Evolutionary conservation across 2,888 invertebrate species (phyloP).

Genomic region (Carpatolechia fugitivella): DNA sequence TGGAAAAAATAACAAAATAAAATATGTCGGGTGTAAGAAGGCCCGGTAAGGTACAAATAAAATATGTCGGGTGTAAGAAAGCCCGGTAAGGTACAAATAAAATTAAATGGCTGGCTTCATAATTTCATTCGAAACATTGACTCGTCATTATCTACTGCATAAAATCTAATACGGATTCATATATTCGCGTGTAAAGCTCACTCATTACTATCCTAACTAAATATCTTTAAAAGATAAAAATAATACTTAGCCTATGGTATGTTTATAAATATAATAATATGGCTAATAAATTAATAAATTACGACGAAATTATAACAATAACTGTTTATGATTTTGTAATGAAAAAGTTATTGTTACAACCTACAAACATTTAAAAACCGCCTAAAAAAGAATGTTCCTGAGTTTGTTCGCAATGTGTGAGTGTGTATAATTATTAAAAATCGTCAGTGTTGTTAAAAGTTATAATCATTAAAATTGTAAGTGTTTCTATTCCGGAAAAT

Average conservation of each 20-base stretch:
- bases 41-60: slow-evolving; percentile 61
- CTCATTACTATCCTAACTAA: slow-evolving; percentile 73
- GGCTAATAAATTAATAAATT: slow-evolving; percentile 68
- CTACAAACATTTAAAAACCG: slow-evolving; percentile 48
- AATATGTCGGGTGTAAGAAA: slow-evolving; percentile 40
- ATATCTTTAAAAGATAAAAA: slow-evolving; percentile 75
- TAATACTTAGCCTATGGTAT: slow-evolving; percentile 77
- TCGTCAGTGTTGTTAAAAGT: slow-evolving; percentile 66
- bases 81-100: slow-evolving; percentile 61
- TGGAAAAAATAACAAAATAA: slow-evolving; percentile 71
- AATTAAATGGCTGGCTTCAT: slow-evolving; percentile 64
- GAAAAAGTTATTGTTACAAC: slow-evolving; percentile 47
- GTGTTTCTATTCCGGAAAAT: slow-evolving; percentile 45
- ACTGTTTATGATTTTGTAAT: slow-evolving; percentile 19
- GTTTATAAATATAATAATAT: slow-evolving; percentile 77
- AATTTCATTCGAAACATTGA: slow-evolving; percentile 59
- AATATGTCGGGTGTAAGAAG: slow-evolving; percentile 42
- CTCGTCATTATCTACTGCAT: slow-evolving; percentile 49
- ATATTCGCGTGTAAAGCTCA: slow-evolving; percentile 70
- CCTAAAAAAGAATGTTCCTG: slow-evolving; percentile 55
- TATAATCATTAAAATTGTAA: slow-evolving; percentile 45
- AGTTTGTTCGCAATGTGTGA: slow-evolving; percentile 46
- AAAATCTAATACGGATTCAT: slow-evolving; percentile 58
- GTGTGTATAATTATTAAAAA: slow-evolving; percentile 48
- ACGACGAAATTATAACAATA: slow-evolving; percentile 48